Percentiles rank a stretch among this genome's conserved stretches.
Evolutionary conservation across 1,140 invertebrate genomes (phyloP).

Genomic region (Bombus confusus): DNA sequence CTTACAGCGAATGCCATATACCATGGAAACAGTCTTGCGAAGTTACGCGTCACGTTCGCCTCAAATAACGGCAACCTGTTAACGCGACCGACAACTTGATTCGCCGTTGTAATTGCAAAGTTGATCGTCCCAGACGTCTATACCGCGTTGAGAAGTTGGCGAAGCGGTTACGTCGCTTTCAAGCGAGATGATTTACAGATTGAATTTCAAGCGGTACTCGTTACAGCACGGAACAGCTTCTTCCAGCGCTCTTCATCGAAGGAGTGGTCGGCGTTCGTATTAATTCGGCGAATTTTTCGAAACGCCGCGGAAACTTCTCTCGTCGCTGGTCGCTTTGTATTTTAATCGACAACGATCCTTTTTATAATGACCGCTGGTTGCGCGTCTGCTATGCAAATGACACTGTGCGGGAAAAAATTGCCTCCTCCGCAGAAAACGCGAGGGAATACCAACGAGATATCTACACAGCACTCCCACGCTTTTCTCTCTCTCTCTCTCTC

Average conservation of each 20-base stretch:
- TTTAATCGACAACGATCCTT: conserved; percentile 29
- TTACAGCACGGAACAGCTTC: background rate
- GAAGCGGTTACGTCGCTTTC: conserved; percentile 26
- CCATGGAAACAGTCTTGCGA: background rate
- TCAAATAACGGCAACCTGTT: conserved; percentile 10
- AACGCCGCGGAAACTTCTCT: background rate
- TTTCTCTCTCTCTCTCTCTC: background rate
- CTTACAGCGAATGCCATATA: background rate
- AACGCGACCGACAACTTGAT: conserved; percentile 3
- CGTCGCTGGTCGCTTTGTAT: conserved; percentile 5
- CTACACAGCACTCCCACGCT: background rate
- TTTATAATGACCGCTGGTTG: background rate
- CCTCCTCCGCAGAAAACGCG: background rate
- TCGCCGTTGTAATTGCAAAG: conserved; percentile 25
- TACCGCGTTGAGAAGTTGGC: conserved; percentile 25
- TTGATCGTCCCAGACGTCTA: conserved; percentile 19
- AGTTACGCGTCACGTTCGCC: background rate
- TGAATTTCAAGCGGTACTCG: conserved; percentile 15
- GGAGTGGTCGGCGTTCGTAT: background rate
- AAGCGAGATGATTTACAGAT: conserved; percentile 27
- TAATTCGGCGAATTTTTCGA: conserved; percentile 4
- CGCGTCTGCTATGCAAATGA: conserved; percentile 30
- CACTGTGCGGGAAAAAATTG: background rate
- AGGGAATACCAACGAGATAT: conserved; percentile 23
- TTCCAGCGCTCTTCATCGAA: background rate